Evolutionary conservation across 2,888 invertebrate genomes (phyloP).

Genomic region (Torymus auratus): DNA sequence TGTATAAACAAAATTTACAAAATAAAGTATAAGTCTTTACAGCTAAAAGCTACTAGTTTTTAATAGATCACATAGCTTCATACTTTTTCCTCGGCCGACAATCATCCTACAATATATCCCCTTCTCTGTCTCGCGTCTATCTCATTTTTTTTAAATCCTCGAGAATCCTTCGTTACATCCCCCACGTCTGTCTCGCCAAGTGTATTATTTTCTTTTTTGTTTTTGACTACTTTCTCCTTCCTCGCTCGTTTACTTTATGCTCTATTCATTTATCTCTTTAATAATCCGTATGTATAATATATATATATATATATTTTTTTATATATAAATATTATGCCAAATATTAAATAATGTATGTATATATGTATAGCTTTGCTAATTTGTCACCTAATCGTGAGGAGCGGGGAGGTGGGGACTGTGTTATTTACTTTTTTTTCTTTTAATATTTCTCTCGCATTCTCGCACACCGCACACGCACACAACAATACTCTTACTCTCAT

Average conservation of each 20-base stretch:
- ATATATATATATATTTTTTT: constrained; percentile 63
- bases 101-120: constrained; percentile 12
- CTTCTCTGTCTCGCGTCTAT: not conserved
- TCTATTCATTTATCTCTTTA: constrained; percentile 56
- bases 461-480: no score
- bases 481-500: not conserved
- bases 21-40: constrained; percentile 77
- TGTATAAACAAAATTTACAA: constrained; percentile 77
- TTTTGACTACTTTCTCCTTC: constrained; percentile 63
- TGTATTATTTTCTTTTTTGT: constrained; percentile 54
- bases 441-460: constrained; percentile 19
- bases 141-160: constrained; percentile 53
- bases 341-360: constrained; percentile 73
- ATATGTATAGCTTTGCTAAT: constrained; percentile 69
- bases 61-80: constrained; percentile 77
- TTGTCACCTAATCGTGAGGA: constrained; percentile 68
- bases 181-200: constrained; percentile 60
- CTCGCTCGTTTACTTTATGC: constrained; percentile 55
- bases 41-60: constrained; percentile 76
- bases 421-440: constrained; percentile 56
- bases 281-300: constrained; percentile 62
- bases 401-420: constrained; percentile 63
- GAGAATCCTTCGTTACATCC: constrained; percentile 8
- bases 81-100: constrained; percentile 68
- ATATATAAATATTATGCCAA: constrained; percentile 74